Evolutionary conservation across 2,888 invertebrate genomes (phyloP), one percentile per base, ranked within the genome.

Genomic region (Synergus laeviventris): DNA sequence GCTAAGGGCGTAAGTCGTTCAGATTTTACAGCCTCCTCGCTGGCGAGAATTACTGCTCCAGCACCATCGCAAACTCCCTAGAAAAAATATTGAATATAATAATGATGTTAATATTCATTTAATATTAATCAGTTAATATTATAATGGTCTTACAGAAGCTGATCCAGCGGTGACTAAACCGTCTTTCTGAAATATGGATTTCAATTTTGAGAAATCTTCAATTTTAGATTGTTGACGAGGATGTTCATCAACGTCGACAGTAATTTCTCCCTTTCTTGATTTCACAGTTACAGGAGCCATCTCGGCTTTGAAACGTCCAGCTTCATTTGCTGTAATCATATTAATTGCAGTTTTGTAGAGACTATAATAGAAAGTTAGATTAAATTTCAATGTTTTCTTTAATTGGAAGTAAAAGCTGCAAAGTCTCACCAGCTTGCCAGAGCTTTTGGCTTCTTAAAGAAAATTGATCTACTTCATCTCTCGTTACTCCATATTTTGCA

Each of bases 11-110:
- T 79, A 54, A 81, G 74, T 82, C 94, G 95, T 86, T 96, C 92
- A 84, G 95, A 91, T 88, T 96, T 96, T 0, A 97, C 93, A 0
- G 98, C 97, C 78, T 95, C 96, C 91, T 99, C 99, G 84, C 96
- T 96, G 49, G 99, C 98, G 73, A 99, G 89, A 18, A 99, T 93
- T 1, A 99, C 92, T 31, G 98, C 96, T 5, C 96, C 97, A 1
- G 99, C 99, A n/a, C 99, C 99, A 92, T 99, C 99, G 88, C 96
- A 96, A 86, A 99, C 95, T 81, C 99, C 99, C 97, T 97, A 88
- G n/a, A 54, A 18, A 64, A 64, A 64, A 31, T 36, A 36, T 76
- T 45, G 38, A 3, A 1, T 31, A 75, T 64, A 56, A 77, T 77
- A 73, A 42, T 74, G 61, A 74, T 76, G 59, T 18, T 9, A 56